Evolutionary conservation across 2,113 vertebrate genomes (phyloP), one percentile per base, ranked within the genome.

Genomic region (Progne subis): DNA sequence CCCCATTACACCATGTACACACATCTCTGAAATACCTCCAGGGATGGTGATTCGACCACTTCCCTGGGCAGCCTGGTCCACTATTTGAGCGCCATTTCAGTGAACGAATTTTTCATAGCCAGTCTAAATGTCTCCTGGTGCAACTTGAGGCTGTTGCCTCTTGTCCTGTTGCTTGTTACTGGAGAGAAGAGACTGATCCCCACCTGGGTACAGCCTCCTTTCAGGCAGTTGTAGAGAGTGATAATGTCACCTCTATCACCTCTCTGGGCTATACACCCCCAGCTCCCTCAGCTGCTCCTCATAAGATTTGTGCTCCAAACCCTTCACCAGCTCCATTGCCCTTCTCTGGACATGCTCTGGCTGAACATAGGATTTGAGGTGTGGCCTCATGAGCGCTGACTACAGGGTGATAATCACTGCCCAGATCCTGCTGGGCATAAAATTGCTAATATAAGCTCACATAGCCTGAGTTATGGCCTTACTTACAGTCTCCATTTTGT

Each of bases 381-480:
- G 19, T 5, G 6, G 9, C 25, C 16, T 59, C 64, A 60, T 0
- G 0, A 65, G 9, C 55, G 31, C 2, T 0, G 0, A 57, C 9
- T 32, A 41, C 7, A 57, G 15, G 29, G 18, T 5, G 7, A 32
- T 1, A 25, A 34, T 57, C 28, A 28, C 10, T 57, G 44, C 5
- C 8, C 12, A 28, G 12, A 4, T 52, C 24, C 31, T 85, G 37
- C 43, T 80, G 37, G n/a, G 13, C 15, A 64, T 14, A 24, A 25
- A 52, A 4, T 21, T 80, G n/a, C 20, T 37, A 11, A 21, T 37
- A 25, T 32, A 41, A 56, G 8, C 23, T 74, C 46, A 67, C 10
- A 5, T 6, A 43, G 11, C 4, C 29, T 75, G 2, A 16, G 4
- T 37, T 78, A 69, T 8, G 3, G 21, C 11, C 26, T 74, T 18